These are phyloP conservation scores for Eucera pruinosa DNA, from an alignment of 2,888 invertebrate genomes.

Conservation along the genomic window DNA sequence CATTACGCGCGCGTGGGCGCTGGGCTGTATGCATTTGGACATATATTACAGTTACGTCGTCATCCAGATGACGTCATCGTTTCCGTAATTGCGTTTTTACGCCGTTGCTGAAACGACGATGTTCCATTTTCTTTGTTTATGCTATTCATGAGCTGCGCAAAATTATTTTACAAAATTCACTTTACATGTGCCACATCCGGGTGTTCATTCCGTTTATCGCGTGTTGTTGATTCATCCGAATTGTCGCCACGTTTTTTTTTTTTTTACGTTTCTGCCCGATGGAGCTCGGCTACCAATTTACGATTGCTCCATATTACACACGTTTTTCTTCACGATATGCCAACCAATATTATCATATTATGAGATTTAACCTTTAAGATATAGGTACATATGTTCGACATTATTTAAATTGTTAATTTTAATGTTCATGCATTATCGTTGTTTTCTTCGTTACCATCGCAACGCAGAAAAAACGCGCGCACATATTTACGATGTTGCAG, in stretches of 20 bases:
- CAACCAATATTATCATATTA: not conserved
- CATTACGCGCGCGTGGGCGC: constrained; percentile 55
- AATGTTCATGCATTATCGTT: constrained; percentile 5
- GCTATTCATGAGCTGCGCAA: constrained; percentile 6
- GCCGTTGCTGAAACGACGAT: constrained; percentile 33
- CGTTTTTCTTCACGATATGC: not conserved
- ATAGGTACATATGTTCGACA: not conserved
- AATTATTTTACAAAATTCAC: constrained; percentile 1
- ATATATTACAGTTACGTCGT: constrained; percentile 43
- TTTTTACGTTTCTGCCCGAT: not conserved
- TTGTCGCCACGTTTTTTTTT: constrained; percentile 1
- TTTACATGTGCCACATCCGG: not conserved
- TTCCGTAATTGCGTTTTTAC: constrained; percentile 56
- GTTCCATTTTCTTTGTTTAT: not conserved
- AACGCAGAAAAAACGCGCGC: constrained; percentile 26
- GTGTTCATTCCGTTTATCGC: constrained; percentile 26
- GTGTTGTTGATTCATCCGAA: not conserved
- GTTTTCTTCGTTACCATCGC: constrained; percentile 40
- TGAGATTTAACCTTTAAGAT: constrained; percentile 2
- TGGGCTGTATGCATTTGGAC: constrained; percentile 36
- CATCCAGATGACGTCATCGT: constrained; percentile 58
- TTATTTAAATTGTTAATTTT: constrained; percentile 4
- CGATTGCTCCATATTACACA: constrained; percentile 11
- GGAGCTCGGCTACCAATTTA: constrained; percentile 8
- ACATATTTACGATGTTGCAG: not conserved